Evolutionary conservation across 2,797 vertebrate genomes (phyloP), one percentile per base, ranked within the genome.

Genomic region (Chaunax sp.): DNA sequence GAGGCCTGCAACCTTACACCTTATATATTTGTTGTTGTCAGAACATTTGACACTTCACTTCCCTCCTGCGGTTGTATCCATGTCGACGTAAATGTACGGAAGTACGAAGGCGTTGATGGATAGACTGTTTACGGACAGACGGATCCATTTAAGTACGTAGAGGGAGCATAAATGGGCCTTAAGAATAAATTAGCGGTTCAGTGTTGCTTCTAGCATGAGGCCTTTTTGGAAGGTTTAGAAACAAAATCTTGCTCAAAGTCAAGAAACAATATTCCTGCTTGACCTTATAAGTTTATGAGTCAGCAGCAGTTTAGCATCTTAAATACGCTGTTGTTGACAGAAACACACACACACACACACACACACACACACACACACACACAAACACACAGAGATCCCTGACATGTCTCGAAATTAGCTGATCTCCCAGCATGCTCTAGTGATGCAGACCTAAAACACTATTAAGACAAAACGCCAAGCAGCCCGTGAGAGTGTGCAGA

Each of bases 361-460:
- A 37, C 10, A 37, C 35, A 37, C 35, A 37, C 6, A 58, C 52
- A 44, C 62, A 66, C 50, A 56, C 64, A 72, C 43, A 54, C 52
- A 69, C 76, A 64, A 46, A 66, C 64, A 66, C 37, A 68, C 57
- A 51, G 38, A 50, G 15, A 18, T 23, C 16, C 18, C 64, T 59
- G 64, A 69, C 64, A 69, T 25, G 1, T 52, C 44, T 64, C 40
- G 12, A 64, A 59, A 81, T 69, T 46, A 74, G 83, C 83, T 50
- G 72, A 83, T 78, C 69, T 86, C 78, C 72, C 72, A 81, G 69
- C 78, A 78, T 85, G 84, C 84, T 79, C 73, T 72, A 82, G 70
- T 86, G 84, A 80, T 70, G 78, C 84, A 77, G 64, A 79, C 61
- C 68, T 68, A 70, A 86, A 86, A 72, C 73, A 71, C 66, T 58